Percentiles rank a stretch among this genome's conserved stretches.
Evolutionary conservation across 2,888 invertebrate genomes (phyloP).

Genomic region (Lithophane leautieri): DNA sequence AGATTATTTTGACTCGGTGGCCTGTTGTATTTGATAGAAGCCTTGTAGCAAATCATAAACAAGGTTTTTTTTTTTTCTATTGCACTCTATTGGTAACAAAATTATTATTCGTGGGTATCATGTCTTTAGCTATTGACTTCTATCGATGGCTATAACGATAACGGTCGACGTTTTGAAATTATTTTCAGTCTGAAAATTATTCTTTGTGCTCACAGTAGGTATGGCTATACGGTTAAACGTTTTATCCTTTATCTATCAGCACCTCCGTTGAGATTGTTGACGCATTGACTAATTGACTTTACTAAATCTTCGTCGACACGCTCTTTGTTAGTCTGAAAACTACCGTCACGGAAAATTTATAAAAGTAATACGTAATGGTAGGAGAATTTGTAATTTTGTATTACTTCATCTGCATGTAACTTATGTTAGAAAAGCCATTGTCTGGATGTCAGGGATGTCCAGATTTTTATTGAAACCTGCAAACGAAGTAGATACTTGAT

Average conservation of each 20-base stretch:
- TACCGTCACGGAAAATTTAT: conserved; percentile 28
- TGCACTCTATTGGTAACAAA: conserved; percentile 2
- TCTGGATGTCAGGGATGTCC: neutral
- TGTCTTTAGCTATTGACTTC: conserved; percentile 3
- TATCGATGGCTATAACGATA: neutral
- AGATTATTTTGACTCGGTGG: neutral
- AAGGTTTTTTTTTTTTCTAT: no score
- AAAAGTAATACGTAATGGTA: neutral
- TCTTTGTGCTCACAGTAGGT: neutral
- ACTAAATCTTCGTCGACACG: conserved; percentile 40
- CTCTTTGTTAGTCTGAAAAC: conserved; percentile 38
- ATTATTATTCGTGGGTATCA: neutral
- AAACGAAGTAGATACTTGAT: neutral
- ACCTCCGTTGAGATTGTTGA: conserved; percentile 33
- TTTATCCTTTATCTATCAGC: conserved; percentile 15
- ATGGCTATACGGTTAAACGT: neutral
- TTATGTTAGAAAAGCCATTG: neutral
- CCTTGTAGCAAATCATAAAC: conserved; percentile 22
- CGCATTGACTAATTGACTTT: conserved; percentile 46
- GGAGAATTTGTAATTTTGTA: conserved; percentile 22
- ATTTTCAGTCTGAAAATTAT: conserved; percentile 3
- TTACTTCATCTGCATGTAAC: neutral
- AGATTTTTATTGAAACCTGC: neutral
- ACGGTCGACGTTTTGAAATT: neutral
- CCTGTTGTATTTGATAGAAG: neutral